Base-by-base conservation (phyloP, 1,140 invertebrate genomes). In the Ceratina australensis region DNA sequence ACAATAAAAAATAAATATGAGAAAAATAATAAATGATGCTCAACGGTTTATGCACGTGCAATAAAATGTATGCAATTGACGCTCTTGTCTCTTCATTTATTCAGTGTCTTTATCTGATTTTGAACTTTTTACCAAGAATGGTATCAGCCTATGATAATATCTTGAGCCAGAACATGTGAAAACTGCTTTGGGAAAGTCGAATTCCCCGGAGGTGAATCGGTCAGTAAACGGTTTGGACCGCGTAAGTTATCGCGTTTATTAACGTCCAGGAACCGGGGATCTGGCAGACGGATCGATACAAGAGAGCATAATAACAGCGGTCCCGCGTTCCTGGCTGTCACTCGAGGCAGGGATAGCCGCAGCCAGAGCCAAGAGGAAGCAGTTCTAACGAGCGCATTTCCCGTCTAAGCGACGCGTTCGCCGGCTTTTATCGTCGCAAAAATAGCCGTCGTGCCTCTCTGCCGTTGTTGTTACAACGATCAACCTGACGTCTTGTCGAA, bases 241-340 rank as follows among this genome's bases (percentile, higher is more conserved):
- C 64, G 63, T 72, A 81, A 72, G 64, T 78, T 64, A 63, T 20
- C n/a, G 57, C 64, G 76, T 82, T 83, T 83, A 73, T 83, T 78
- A 65, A 56, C 33, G 56, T 20, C 12, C 22, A 50, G 24, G n/a
- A 24, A 64, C 49, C 54, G 47, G 28, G 33, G 24, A 59, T 75
- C 73, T 75, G 64, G 54, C 26, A 68, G 72, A 52, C 24, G 20
- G 20, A 12, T 49, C 52, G 65, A 78, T 73, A 67, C 71, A 42
- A 42, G 33, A 42, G 24, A 52, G 20, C 20, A 72, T 72, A 72
- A 83, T 78, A 80, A 80, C 56, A 42, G 22, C 22, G 63, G 18
- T 42, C 49, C 42, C 42, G 47, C 63, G 76, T 65, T 72, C 15
- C 56, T 68, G n/a, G 47, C 74, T 77, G 66, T 61, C 67, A 52